A percentile compares a stretch with the other conserved stretches of the same genome.
Conservation (phyloP, 2,113 vertebrate genomes). For the Orientallactaga bullata region DNA sequence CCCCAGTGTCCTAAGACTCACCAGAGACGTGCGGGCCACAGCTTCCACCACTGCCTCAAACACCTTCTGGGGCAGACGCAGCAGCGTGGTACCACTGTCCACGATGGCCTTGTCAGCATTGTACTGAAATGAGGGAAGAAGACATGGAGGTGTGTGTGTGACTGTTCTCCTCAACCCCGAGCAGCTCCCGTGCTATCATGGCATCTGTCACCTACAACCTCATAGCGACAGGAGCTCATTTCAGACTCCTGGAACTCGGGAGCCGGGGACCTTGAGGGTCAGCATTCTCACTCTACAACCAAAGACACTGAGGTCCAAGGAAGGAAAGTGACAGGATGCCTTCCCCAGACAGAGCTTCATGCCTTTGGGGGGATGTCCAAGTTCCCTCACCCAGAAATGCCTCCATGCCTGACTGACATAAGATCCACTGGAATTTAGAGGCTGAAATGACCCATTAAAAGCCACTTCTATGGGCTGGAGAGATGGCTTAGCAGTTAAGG, state of each 20-base stretch:
- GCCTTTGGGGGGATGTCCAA: not conserved
- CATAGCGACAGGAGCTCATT: rapidly evolving
- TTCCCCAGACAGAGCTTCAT: not conserved
- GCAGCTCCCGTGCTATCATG: not conserved
- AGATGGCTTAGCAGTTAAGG: too few relatives aligned
- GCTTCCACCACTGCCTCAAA: constrained; percentile 94
- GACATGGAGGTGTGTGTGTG: rapidly evolving
- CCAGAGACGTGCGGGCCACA: constrained; percentile 92
- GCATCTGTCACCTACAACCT: rapidly evolving
- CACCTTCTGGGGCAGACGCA: constrained; percentile 96
- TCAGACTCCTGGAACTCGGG: not conserved
- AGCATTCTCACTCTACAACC: not conserved
- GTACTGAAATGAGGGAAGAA: constrained; percentile 88
- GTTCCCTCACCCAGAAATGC: not conserved
- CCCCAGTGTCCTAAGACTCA: constrained; percentile 79
- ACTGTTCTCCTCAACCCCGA: rapidly evolving
- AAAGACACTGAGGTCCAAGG: not conserved
- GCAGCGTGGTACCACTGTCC: constrained; percentile 97
- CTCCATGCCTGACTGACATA: not conserved
- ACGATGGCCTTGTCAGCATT: constrained; percentile 98
- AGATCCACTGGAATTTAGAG: not conserved
- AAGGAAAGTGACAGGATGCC: not conserved
- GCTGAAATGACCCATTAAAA: not conserved
- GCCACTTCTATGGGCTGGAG: too few relatives aligned
- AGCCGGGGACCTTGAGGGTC: not conserved